Evolutionary conservation across 2,888 invertebrate species (phyloP), one percentile per base, ranked within the genome.

Genomic region (Xanthorhoe designata): DNA sequence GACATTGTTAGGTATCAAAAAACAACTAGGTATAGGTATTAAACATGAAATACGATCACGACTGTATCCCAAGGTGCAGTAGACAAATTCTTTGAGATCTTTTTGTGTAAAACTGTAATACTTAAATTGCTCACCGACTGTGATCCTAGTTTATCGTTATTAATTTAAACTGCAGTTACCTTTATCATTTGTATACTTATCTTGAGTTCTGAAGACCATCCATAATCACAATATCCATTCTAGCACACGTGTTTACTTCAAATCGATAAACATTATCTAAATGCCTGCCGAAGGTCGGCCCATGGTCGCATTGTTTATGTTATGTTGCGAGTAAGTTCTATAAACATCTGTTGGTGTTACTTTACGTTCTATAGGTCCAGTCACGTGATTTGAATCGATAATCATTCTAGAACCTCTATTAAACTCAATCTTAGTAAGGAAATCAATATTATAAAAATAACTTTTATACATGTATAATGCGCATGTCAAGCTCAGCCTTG

Each of bases 261-360:
- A 53, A 53, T 54, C 53, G 42, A 57, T 29, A 47, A 42, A 29
- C 7, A 29, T 15, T 60, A 53, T 52, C 29, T 60, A 24, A 60
- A 52, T 60, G 29, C 45, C 53, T 13, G n/a, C n/a, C 18, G 29
- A 45, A 53, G 60, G 52, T 52, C 56, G 9, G 15, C 10, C 47
- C n/a, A 32, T 42, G 29, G 19, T 29, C 52, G 8, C 13, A 17
- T 53, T 38, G 35, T 35, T 35, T 32, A n/a, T 35, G 32, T 17
- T 53, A 38, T 53, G 6, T 45, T 47, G 19, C 4, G 18, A 24
- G 17, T n/a, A 18, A 42, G 38, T 42, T 42, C 38, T 5, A 13
- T 42, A 42, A 42, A 42, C 38, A 42, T 42, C 38, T 47, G 15
- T 17, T 47, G 17, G 5, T n/a, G 47, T 42, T 13, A 42, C 38